Conservation (phyloP, 2,797 vertebrate species). For the Acanthurus lineatus region DNA sequence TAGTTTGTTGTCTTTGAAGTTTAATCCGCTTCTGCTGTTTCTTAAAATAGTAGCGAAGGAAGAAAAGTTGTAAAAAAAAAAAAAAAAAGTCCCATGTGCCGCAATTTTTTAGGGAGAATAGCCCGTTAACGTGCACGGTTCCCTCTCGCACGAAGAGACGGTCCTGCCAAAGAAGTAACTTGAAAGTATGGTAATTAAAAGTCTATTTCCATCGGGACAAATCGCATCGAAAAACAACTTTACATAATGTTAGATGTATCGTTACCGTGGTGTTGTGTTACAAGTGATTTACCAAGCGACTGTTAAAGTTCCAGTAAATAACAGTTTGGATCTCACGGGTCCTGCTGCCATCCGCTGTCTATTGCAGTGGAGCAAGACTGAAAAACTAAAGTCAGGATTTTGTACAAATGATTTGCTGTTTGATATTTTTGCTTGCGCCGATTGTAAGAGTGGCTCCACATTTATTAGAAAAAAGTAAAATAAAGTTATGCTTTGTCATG, state of each 20-base stretch:
- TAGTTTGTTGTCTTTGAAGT: neutral
- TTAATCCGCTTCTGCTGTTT: neutral
- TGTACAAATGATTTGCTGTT: rapidly evolving
- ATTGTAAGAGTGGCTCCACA: neutral
- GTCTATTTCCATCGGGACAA: rapidly evolving
- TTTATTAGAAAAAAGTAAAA: rapidly evolving
- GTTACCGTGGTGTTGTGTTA: neutral
- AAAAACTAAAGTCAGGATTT: constrained; percentile 1
- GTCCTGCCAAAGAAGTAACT: neutral
- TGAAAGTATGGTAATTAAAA: neutral
- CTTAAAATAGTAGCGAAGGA: neutral
- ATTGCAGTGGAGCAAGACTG: neutral
- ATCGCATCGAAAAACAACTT: neutral
- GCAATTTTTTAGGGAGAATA: constrained; percentile 46
- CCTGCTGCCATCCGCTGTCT: neutral
- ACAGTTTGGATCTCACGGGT: constrained; percentile 21
- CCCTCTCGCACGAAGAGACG: constrained; percentile 34
- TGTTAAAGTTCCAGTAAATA: constrained; percentile 30
- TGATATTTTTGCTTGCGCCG: neutral
- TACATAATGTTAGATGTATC: neutral
- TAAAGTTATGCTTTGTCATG: rapidly evolving
- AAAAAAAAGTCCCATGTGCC: constrained; percentile 55
- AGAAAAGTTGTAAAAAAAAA: constrained; percentile 8
- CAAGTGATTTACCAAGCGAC: neutral
- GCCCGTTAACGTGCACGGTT: constrained; percentile 45